Conservation (phyloP, 2,113 vertebrate species). For the Cheilinus undulatus region DNA sequence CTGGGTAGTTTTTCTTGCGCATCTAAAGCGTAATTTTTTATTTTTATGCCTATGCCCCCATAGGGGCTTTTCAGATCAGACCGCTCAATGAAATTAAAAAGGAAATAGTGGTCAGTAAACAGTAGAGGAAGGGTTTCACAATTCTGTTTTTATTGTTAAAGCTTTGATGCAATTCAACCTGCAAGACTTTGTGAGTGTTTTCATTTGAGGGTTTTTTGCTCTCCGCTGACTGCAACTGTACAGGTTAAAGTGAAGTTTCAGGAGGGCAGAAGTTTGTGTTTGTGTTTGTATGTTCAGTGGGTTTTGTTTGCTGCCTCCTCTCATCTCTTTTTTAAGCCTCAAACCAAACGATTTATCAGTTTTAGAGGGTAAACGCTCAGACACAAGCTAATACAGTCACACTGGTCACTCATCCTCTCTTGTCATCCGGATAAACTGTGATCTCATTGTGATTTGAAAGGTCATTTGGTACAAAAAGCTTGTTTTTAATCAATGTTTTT, state of each 20-base stretch:
- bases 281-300: background rate
- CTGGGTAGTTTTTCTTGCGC: no score
- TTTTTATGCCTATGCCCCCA: no score
- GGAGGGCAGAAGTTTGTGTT: background rate
- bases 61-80: no score
- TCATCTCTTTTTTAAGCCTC: constrained; percentile 1
- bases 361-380: constrained; percentile 5
- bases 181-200: background rate
- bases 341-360: constrained; percentile 7
- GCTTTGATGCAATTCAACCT: background rate
- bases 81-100: background rate
- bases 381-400: constrained; percentile 23
- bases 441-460: constrained; percentile 60
- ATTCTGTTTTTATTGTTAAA: background rate
- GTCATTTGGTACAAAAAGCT: constrained; percentile 60
- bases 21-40: no score
- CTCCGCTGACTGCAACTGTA: background rate
- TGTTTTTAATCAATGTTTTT: constrained; percentile 82
- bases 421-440: constrained; percentile 82
- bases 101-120: background rate
- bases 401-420: constrained; percentile 44
- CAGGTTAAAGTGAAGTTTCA: background rate
- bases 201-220: background rate
- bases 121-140: background rate
- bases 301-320: constrained; percentile 17